Evolutionary conservation across 2,113 vertebrate genomes (phyloP).

Genomic region (Dipodomys merriami): DNA sequence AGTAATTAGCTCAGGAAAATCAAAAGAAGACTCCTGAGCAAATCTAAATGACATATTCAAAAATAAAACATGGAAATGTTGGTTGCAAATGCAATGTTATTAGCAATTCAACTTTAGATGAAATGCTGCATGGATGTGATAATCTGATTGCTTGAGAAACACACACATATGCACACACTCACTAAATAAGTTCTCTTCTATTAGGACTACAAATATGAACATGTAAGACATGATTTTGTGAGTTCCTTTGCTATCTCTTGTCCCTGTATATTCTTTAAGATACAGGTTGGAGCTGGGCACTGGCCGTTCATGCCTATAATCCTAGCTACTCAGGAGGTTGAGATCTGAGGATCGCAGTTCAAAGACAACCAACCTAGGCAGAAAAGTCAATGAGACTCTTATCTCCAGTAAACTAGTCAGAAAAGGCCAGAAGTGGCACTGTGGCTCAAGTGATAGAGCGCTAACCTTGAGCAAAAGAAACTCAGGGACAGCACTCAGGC

Average conservation of each 20-base stretch:
- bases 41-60: slow-evolving; percentile 79
- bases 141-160: slow-evolving; percentile 63
- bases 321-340: too few species aligned
- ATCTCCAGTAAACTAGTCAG: too few species aligned
- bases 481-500: too few species aligned
- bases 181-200: background rate
- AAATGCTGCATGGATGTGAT: slow-evolving; percentile 50
- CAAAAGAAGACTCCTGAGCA: slow-evolving; percentile 61
- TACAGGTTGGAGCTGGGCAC: slow-evolving; percentile 29
- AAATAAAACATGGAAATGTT: slow-evolving; percentile 69
- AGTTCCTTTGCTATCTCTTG: slow-evolving; percentile 62
- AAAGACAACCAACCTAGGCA: too few species aligned
- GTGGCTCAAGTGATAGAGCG: too few species aligned
- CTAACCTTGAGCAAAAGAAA: too few species aligned
- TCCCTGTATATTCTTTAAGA: slow-evolving; percentile 71
- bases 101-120: slow-evolving; percentile 70
- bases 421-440: too few species aligned
- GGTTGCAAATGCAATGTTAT: slow-evolving; percentile 69
- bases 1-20: slow-evolving; percentile 69
- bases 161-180: background rate
- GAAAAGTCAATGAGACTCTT: too few species aligned
- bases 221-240: background rate
- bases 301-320: too few species aligned
- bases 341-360: too few species aligned
- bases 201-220: slow-evolving; percentile 59